phyloP scores from a whole-genome alignment of 2,113 vertebrate species.

The Nothoprocta perdicaria region DNA sequence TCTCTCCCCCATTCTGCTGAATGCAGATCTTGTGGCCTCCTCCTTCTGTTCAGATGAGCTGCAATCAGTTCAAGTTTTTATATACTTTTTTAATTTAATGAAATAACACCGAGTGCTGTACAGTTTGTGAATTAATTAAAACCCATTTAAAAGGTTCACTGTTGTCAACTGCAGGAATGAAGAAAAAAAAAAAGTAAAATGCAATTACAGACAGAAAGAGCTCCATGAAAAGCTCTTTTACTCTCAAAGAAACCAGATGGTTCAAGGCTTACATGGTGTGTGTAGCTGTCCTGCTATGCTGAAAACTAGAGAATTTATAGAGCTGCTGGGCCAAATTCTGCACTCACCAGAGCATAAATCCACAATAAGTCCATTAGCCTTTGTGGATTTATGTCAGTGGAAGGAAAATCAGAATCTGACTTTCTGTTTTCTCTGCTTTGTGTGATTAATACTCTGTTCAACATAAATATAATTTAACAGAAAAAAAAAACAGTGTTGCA shows the following conservation, averaged over 20 bases:
- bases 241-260: neutral
- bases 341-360: slow-evolving; percentile 20
- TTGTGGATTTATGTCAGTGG: slow-evolving; percentile 17
- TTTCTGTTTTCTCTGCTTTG: slow-evolving; percentile 19
- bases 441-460: neutral
- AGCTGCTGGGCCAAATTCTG: slow-evolving; percentile 26
- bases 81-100: neutral
- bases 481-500: neutral
- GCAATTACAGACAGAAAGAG: neutral
- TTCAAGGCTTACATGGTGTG: neutral
- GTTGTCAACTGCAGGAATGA: neutral
- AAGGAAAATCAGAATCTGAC: neutral
- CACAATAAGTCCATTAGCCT: slow-evolving; percentile 20
- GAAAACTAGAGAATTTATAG: slow-evolving; percentile 9
- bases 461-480: neutral
- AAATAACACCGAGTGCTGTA: neutral
- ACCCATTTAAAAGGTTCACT: neutral
- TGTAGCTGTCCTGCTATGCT: neutral
- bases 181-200: neutral
- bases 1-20: neutral
- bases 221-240: neutral
- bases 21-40: neutral
- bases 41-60: neutral
- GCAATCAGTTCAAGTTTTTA: neutral
- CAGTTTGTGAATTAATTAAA: slow-evolving; percentile 12